Base-by-base conservation (phyloP, 1,140 invertebrate genomes). In the Hylaeus volcanicus region DNA sequence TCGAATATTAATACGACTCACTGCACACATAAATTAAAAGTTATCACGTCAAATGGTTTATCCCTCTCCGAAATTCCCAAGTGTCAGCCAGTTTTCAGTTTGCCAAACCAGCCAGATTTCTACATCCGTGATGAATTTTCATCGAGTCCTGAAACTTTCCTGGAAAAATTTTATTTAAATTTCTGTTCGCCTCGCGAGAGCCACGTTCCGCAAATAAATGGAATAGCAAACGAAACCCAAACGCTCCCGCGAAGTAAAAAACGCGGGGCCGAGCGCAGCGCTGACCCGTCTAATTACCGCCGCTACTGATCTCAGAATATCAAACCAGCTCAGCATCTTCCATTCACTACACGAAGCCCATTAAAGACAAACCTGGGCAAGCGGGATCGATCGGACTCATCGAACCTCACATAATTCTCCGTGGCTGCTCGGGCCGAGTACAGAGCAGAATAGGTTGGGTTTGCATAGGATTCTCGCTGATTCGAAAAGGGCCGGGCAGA, bases 401-500 rank as follows among this genome's bases (percentile, higher is more conserved):
- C 64, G 73, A 85, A 48, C 48, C 66, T 79, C 43, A 58, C 74
- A 69, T 41, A 71, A 79, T 70, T 12, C 64, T 26, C 26, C 43
- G 45, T 8, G 51, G 55, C 53, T 81, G 8, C 37, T 26, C 26
- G 41, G 65, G 53, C 43, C 39, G 80, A 73, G 73, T 77, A 79
- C 83, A 56, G 56, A 76, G 56, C 37, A 75, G 68, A 74, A 79
- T 68, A 63, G 76, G 39, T 11, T 45, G 53, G 76, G 84, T 87
- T 87, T 86, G 86, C 77, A 76, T 87, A 86, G 85, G 85, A 87
- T 86, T 86, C 81, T 41, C 45, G 63, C 65, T 86, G 86, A 87
- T 87, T 87, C 86, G 85, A 84, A 88, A 89, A 86, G 77, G 79
- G 71, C 68, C 61, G 63, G 60, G 68, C 66, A 56, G 26, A 79